Conservation (phyloP, 2,888 invertebrate species). For the Bimastos eiseni region DNA sequence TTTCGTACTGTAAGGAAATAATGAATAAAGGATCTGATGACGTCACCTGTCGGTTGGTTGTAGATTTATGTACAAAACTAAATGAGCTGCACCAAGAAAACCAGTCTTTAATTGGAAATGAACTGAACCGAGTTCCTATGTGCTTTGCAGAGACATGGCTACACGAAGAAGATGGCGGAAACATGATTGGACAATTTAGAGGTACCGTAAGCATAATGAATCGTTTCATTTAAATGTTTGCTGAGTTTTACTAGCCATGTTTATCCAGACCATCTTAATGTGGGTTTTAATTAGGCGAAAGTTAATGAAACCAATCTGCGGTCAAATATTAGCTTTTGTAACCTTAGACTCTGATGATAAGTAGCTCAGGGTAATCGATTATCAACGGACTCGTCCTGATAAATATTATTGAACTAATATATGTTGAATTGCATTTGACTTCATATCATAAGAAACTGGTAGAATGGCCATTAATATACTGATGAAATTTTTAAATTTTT, state of each 20-base stretch:
- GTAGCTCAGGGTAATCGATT: too few species aligned
- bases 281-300: not conserved
- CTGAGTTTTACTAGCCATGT: not conserved
- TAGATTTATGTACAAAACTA: not conserved
- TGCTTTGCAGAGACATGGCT: not conserved
- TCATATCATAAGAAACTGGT: too few species aligned
- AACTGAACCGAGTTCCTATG: not conserved
- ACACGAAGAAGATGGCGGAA: not conserved
- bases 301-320: not conserved
- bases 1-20: too few species aligned
- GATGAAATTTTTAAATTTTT: not conserved
- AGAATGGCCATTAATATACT: too few species aligned
- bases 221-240: not conserved
- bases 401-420: too few species aligned
- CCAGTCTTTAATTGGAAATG: not conserved
- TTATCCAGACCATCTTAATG: not conserved
- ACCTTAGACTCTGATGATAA: too few species aligned
- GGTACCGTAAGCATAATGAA: not conserved
- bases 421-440: too few species aligned
- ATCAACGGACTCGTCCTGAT: too few species aligned
- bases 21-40: too few species aligned
- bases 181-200: not conserved
- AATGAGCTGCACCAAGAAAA: not conserved
- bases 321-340: too few species aligned
- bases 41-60: not conserved